phyloP scores from a whole-genome alignment of 1,140 invertebrate genomes.

The Euglossa dilemma region DNA sequence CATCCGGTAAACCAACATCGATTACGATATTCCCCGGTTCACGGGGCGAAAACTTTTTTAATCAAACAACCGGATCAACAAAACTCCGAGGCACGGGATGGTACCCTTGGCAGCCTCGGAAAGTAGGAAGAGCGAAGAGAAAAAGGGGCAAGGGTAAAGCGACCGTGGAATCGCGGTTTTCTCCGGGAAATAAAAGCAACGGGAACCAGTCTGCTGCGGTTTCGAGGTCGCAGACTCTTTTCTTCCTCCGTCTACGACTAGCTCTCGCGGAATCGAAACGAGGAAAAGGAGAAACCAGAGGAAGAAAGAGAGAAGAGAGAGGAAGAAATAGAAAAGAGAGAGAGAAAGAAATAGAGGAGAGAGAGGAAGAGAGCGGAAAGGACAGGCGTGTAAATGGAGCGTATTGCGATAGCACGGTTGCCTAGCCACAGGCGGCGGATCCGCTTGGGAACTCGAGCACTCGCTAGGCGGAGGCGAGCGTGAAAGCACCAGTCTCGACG shows the following conservation, averaged over 20 bases:
- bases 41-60: neutral
- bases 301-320: neutral
- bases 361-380: too few relatives aligned
- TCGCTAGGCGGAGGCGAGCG: neutral
- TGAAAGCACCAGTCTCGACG: neutral
- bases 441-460: constrained; percentile 5
- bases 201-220: constrained; percentile 1
- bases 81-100: neutral
- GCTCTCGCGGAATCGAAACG: accelerated
- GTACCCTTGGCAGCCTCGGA: too few relatives aligned
- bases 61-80: neutral
- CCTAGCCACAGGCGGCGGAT: neutral
- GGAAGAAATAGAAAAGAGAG: neutral
- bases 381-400: neutral
- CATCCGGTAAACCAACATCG: too few relatives aligned
- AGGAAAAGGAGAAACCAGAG: neutral
- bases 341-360: neutral
- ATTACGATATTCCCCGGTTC: too few relatives aligned
- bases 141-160: neutral
- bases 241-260: neutral
- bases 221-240: neutral
- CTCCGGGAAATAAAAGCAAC: neutral
- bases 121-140: neutral
- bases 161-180: constrained; percentile 24
- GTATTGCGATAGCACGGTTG: neutral